Conservation (phyloP, 2,113 vertebrate species). For the Elephantulus edwardii region DNA sequence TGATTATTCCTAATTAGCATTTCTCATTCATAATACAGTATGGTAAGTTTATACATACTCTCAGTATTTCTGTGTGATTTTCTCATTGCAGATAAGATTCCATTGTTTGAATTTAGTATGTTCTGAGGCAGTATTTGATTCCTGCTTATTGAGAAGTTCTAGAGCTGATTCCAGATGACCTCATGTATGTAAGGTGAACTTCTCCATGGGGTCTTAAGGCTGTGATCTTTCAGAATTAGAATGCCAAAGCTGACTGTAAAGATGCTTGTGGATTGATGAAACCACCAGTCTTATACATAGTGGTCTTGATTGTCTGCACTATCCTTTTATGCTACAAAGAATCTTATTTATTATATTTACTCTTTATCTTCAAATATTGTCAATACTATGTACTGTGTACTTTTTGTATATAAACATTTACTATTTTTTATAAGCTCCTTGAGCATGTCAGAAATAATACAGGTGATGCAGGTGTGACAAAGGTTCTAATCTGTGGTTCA, state of each 20-base stretch:
- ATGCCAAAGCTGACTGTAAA: background rate
- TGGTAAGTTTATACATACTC: background rate
- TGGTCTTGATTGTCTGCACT: background rate
- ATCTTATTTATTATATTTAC: slow-evolving; percentile 16
- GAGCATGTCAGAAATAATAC: no score
- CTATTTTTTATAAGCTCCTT: no score
- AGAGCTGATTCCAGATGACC: background rate
- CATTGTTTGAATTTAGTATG: slow-evolving; percentile 5
- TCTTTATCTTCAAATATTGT: no score
- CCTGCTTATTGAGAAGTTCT: background rate
- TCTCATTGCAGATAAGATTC: slow-evolving; percentile 10
- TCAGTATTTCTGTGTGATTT: background rate
- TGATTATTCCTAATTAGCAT: background rate
- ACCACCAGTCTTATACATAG: background rate
- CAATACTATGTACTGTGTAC: no score
- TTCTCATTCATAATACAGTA: background rate
- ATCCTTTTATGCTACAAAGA: slow-evolving; percentile 24
- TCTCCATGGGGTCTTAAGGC: background rate
- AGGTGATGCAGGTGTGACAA: no score
- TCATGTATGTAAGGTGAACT: background rate
- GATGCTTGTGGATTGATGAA: background rate
- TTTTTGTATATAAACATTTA: no score
- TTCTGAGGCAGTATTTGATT: slow-evolving; percentile 21
- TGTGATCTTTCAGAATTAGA: background rate
- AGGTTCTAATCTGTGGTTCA: no score